Conservation (phyloP, 2,888 invertebrate genomes). For the Metallyticus violacea region DNA sequence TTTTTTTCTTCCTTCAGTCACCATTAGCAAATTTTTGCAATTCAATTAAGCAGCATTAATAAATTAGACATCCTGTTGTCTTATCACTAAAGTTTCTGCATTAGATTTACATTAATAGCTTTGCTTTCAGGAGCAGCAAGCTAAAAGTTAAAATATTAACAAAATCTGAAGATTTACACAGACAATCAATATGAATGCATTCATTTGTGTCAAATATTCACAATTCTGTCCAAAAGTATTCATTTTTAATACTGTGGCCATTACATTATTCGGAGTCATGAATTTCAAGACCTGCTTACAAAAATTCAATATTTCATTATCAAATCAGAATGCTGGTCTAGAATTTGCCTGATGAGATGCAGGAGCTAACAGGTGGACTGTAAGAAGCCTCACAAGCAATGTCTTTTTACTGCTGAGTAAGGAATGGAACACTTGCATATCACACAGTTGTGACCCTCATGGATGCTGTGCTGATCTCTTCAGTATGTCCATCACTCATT, state of each 20-base stretch:
- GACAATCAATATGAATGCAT: not conserved
- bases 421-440: not conserved
- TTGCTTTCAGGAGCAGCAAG: no score
- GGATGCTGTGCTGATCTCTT: conserved; percentile 18
- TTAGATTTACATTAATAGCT: not conserved
- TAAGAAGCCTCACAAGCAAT: not conserved
- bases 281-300: not conserved
- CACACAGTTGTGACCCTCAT: conserved; percentile 25
- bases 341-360: no score
- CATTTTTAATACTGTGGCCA: not conserved
- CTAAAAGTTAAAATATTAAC: not conserved
- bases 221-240: not conserved
- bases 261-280: not conserved
- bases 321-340: not conserved
- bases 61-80: not conserved
- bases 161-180: not conserved
- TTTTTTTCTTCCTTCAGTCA: not conserved
- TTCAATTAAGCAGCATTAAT: not conserved
- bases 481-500: conserved; percentile 8
- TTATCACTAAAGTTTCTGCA: not conserved
- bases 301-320: no score
- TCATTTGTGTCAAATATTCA: not conserved
- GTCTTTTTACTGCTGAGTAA: no score
- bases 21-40: not conserved
- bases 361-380: no score